Evolutionary conservation across 2,888 invertebrate genomes (phyloP).

Genomic region (Plagodis dolabraria): DNA sequence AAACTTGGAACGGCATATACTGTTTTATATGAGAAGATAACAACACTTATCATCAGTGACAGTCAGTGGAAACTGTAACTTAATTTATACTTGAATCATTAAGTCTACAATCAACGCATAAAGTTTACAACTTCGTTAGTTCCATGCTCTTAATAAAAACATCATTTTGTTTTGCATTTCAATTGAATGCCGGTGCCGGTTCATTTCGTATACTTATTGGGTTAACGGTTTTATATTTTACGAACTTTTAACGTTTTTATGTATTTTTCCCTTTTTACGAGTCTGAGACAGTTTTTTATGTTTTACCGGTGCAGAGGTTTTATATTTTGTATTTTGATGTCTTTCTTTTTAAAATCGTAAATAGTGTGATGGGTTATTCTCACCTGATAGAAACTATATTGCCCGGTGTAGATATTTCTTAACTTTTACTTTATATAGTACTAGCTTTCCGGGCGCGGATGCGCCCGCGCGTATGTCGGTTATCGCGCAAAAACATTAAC

Average conservation of each 20-base stretch:
- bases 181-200: constrained; percentile 34
- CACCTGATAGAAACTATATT: no score
- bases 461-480: no score
- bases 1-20: no score
- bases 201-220: constrained; percentile 25
- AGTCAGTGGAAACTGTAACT: no score
- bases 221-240: constrained; percentile 39
- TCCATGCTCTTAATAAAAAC: constrained; percentile 7
- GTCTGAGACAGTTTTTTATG: constrained; percentile 31
- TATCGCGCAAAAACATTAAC: no score
- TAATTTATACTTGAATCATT: background rate
- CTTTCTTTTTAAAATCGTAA: constrained; percentile 1
- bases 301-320: constrained; percentile 7
- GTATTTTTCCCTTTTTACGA: constrained; percentile 34
- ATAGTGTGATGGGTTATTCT: no score
- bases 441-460: no score
- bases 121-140: constrained; percentile 11
- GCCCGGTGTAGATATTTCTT: no score
- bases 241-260: constrained; percentile 43
- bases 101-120: background rate
- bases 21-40: no score
- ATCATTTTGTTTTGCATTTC: constrained; percentile 31
- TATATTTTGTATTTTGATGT: constrained; percentile 7
- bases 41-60: no score
- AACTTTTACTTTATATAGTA: no score